Conservation (phyloP, 2,113 vertebrate species). For the Chaetura pelagica region DNA sequence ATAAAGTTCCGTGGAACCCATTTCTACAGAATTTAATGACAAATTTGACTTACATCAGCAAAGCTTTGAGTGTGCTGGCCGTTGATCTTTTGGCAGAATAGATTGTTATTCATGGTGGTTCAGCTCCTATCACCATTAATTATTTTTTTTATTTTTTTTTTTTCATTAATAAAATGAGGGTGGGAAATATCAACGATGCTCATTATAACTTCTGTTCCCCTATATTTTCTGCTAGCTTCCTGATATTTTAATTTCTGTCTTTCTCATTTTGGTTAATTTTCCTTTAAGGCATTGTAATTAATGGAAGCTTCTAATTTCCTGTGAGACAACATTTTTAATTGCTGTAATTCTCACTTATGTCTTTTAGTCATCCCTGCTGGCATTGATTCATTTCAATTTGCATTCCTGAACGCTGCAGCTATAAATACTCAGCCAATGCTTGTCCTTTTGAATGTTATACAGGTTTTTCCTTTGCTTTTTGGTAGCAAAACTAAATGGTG, state of each 20-base stretch:
- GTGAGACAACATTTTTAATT: constrained; percentile 77
- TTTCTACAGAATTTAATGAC: neutral
- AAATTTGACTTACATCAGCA: neutral
- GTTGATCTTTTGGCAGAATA: neutral
- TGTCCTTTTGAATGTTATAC: neutral
- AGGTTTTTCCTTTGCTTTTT: neutral
- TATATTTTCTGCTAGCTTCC: constrained; percentile 39
- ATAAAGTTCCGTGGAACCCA: neutral
- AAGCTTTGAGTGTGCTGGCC: neutral
- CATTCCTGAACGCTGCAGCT: constrained; percentile 59
- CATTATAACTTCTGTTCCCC: neutral
- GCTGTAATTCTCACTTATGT: constrained; percentile 74
- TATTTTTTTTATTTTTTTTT: neutral
- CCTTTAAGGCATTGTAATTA: constrained; percentile 78
- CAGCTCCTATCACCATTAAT: neutral
- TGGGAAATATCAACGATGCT: neutral
- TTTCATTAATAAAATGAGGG: neutral
- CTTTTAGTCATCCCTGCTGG: constrained; percentile 74
- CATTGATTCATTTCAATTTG: constrained; percentile 70
- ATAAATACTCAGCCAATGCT: constrained; percentile 54
- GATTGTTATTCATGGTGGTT: neutral
- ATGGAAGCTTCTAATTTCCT: constrained; percentile 77
- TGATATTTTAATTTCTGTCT: constrained; percentile 67
- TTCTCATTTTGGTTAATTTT: constrained; percentile 62
- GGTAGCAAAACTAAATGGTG: neutral